Evolutionary conservation across 2,113 vertebrate species (phyloP).

Genomic region (Todiramphus saurophagus): DNA sequence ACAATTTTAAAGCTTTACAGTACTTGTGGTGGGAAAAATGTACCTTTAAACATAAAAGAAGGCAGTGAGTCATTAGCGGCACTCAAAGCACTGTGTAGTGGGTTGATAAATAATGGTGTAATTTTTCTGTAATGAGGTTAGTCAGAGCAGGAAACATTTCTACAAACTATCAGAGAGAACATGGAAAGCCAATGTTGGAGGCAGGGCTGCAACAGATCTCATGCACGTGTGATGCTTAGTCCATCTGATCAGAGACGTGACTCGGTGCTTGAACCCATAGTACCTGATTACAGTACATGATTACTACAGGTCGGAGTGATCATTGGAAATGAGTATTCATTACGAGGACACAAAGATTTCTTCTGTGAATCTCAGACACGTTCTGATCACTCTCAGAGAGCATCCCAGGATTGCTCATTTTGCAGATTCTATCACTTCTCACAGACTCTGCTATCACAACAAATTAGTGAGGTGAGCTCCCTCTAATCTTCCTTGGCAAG

Average conservation of each 20-base stretch:
- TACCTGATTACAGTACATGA: neutral
- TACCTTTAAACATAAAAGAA: neutral
- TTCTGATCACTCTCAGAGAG: neutral
- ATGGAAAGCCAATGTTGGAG: neutral
- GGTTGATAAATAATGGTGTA: neutral
- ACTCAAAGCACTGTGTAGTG: neutral
- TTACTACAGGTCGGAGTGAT: neutral
- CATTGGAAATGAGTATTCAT: neutral
- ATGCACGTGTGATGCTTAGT: rapidly evolving
- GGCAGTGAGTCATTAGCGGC: neutral
- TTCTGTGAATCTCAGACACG: neutral
- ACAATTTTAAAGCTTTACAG: neutral
- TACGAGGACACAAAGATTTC: neutral
- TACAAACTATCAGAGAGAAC: neutral
- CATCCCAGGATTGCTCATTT: neutral
- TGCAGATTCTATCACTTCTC: neutral
- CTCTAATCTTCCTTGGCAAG: neutral
- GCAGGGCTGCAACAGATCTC: neutral
- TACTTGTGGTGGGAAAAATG: neutral
- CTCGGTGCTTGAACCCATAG: neutral
- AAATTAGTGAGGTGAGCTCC: neutral
- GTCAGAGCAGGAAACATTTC: neutral
- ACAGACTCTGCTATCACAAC: neutral
- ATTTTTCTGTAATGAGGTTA: neutral
- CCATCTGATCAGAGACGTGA: neutral